A percentile compares a stretch with the other conserved stretches of the same genome.
These are phyloP conservation scores for Pegoplata infirma DNA, from an alignment of 2,888 invertebrate genomes.

Conservation along the genomic window DNA sequence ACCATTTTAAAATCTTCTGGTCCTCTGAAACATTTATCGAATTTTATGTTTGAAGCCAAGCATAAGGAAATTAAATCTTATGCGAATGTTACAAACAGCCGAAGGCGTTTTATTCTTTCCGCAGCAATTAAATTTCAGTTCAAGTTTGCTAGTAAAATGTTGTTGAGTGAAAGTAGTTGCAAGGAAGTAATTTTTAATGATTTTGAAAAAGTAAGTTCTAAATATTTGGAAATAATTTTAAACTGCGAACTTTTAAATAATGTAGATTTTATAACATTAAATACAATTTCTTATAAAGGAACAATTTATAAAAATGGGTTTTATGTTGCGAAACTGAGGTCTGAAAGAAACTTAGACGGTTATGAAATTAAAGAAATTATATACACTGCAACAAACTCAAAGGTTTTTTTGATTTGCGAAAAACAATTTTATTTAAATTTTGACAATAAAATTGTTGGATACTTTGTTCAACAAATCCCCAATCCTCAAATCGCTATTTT, in stretches of 20 bases:
- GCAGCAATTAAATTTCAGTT: conserved; percentile 6
- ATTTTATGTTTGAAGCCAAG: conserved; percentile 8
- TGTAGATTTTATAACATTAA: too few relatives aligned
- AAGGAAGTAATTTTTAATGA: neutral
- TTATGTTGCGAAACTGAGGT: neutral
- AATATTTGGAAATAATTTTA: too few relatives aligned
- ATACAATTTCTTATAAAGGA: too few relatives aligned
- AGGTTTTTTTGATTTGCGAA: too few relatives aligned
- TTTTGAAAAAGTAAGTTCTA: neutral
- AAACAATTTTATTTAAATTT: neutral
- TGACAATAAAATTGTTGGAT: neutral
- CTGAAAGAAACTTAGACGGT: neutral
- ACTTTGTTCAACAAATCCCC: neutral
- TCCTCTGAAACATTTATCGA: neutral
- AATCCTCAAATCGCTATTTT: neutral
- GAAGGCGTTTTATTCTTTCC: neutral
- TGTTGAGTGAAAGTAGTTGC: conserved; percentile 2
- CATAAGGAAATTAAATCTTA: conserved; percentile 5
- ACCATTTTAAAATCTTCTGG: neutral
- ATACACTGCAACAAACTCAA: too few relatives aligned
- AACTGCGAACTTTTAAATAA: too few relatives aligned
- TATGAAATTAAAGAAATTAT: neutral
- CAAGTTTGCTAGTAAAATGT: neutral
- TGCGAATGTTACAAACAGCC: neutral
- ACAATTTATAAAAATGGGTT: neutral